A percentile compares a stretch with the other conserved stretches of the same genome.
Evolutionary conservation across 2,888 invertebrate genomes (phyloP).

Genomic region (Dryadula phaetusa): DNA sequence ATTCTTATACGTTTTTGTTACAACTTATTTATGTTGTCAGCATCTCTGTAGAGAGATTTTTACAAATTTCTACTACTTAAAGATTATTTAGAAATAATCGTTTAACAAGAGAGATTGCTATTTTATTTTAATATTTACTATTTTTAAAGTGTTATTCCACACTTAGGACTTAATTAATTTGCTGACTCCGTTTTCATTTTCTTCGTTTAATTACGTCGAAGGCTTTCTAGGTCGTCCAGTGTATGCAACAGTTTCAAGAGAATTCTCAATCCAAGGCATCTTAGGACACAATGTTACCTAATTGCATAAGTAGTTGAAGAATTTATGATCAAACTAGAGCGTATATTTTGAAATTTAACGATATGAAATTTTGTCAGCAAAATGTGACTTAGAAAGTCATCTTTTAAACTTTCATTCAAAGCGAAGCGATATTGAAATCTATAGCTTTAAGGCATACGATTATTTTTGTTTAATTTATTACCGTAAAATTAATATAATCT

Average conservation of each 20-base stretch:
- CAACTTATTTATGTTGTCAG: too few relatives aligned
- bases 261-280: slow-evolving; percentile 19
- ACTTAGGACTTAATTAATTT: slow-evolving; percentile 8
- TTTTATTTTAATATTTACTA: too few relatives aligned
- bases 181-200: slow-evolving; percentile 2
- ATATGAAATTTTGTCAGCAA: not conserved
- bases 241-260: slow-evolving; percentile 19
- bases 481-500: not conserved
- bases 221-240: slow-evolving; percentile 18
- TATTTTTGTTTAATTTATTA: not conserved
- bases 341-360: not conserved
- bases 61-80: too few relatives aligned
- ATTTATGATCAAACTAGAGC: slow-evolving; percentile 10
- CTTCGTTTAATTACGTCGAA: slow-evolving; percentile 10
- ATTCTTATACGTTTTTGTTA: too few relatives aligned
- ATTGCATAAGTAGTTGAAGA: not conserved
- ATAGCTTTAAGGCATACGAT: not conserved
- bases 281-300: slow-evolving; percentile 10
- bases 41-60: too few relatives aligned
- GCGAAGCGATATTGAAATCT: not conserved
- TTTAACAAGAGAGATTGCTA: too few relatives aligned
- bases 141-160: too few relatives aligned
- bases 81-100: too few relatives aligned
- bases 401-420: not conserved
- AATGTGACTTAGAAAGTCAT: not conserved